phyloP scores from a whole-genome alignment of 2,888 invertebrate species.

The Asteroscopus sphinx region DNA sequence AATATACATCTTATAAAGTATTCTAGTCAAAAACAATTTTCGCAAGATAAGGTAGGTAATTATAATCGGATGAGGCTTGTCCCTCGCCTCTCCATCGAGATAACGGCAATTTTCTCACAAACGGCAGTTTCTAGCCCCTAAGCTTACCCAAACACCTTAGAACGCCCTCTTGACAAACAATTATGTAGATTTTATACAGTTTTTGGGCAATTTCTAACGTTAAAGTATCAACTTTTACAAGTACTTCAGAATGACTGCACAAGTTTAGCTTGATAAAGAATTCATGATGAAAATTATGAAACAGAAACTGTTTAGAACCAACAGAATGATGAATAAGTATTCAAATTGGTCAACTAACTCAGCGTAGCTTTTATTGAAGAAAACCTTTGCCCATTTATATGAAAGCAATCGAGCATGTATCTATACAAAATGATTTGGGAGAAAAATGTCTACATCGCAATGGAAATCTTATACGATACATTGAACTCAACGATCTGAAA shows the following conservation, averaged over 20 bases:
- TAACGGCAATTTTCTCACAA: constrained; percentile 40
- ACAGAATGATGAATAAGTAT: neutral
- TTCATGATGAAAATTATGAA: constrained; percentile 38
- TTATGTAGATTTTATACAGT: constrained; percentile 62
- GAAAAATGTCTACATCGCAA: neutral
- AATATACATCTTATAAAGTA: constrained; percentile 22
- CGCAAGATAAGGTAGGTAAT: constrained; percentile 41
- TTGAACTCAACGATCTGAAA: constrained; percentile 4
- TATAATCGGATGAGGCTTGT: constrained; percentile 51
- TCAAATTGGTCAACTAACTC: neutral
- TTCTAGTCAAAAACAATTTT: constrained; percentile 39
- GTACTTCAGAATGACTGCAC: constrained; percentile 34
- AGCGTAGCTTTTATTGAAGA: neutral
- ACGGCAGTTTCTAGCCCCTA: constrained; percentile 37
- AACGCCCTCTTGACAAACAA: constrained; percentile 58
- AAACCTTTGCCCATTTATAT: neutral
- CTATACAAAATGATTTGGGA: neutral
- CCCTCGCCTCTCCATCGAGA: constrained; percentile 43
- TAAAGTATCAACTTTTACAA: constrained; percentile 44
- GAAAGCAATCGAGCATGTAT: neutral
- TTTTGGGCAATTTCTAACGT: constrained; percentile 42
- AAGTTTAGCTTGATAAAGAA: constrained; percentile 45
- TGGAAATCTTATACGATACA: constrained; percentile 7
- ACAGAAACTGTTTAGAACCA: neutral
- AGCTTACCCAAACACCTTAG: constrained; percentile 55